These are phyloP conservation scores for Megalurothrips usitatus DNA, from an alignment of 2,888 invertebrate genomes.

Conservation along the genomic window DNA sequence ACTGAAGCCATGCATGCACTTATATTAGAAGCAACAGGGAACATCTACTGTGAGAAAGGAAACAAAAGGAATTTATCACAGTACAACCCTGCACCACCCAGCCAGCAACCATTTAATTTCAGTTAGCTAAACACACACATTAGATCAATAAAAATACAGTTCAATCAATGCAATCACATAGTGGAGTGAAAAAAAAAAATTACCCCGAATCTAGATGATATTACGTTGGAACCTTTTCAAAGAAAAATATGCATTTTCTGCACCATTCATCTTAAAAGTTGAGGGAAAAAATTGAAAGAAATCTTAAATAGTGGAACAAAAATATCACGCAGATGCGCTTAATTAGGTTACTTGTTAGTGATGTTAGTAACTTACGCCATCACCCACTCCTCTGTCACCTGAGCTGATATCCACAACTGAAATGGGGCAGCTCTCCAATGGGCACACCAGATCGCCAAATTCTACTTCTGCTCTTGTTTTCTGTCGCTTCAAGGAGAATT, in stretches of 20 bases:
- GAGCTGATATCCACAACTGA: conserved; percentile 30
- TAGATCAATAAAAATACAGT: neutral
- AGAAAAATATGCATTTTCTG: no score
- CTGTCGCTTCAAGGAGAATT: conserved; percentile 79
- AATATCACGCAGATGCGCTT: no score
- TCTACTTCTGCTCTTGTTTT: conserved; percentile 75
- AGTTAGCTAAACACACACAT: neutral
- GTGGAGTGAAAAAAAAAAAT: no score
- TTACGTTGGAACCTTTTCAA: no score
- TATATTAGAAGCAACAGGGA: no score
- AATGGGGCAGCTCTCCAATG: conserved; percentile 51
- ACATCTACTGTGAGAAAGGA: no score
- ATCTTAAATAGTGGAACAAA: no score
- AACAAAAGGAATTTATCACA: neutral
- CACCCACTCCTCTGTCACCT: conserved; percentile 36
- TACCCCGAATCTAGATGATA: no score
- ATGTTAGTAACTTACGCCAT: conserved; percentile 39
- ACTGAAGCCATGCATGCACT: no score
- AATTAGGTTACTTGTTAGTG: conserved; percentile 10
- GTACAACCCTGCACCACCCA: neutral
- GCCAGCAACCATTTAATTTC: conserved; percentile 11
- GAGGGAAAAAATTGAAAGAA: no score
- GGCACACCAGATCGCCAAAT: conserved; percentile 81
- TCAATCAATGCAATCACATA: neutral
- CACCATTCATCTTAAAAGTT: no score